Evolutionary conservation across 2,888 invertebrate species (phyloP), one percentile per base, ranked within the genome.

Genomic region (Drosophila cracens): DNA sequence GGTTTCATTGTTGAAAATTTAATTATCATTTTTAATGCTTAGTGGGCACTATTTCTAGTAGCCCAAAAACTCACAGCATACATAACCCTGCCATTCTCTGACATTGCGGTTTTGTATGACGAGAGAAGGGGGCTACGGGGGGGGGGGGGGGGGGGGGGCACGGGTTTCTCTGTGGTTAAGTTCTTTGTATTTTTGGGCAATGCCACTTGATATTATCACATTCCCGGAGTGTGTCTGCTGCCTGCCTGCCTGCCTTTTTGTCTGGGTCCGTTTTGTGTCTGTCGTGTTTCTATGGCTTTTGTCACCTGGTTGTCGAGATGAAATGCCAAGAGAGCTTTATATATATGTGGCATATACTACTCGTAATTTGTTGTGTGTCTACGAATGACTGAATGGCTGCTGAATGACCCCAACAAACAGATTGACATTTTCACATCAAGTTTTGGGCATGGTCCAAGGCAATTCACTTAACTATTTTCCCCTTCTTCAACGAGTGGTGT

Each of bases 1-100:
- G 67, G 72, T 86, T 80, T 87, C 90, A 83, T 87, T 87, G 90
- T 91, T 84, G 77, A 87, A 89, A 87, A 83, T 91, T 91, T 87
- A 86, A 87, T 81, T 87, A 87, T 89, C 89, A 86, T 87, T 82
- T 83, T 87, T 88, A 85, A 82, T 89, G 79, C 84, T 84, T 91
- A 89, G 90, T 88, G 80, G 83, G 89, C 87, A 87, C 90, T 89
- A 89, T 57, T 89, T 63, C 70, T 69, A 74, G 71, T 49, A 74
- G 21, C 29, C 62, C 27, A 21, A 52, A 27, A 16, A 2, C 13
- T 25, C 27, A 10, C 13, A 13, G 48, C 10, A 8, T 0, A 27
- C 29, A 38, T 25, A n/a, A n/a, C 16, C 53, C 7, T 31, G 18
- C 38, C 43, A 7, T 27, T 38, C 56, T 33, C 52, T 70, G 53